Conservation (phyloP, 2,888 invertebrate genomes). For the Bellardia bayeri region DNA sequence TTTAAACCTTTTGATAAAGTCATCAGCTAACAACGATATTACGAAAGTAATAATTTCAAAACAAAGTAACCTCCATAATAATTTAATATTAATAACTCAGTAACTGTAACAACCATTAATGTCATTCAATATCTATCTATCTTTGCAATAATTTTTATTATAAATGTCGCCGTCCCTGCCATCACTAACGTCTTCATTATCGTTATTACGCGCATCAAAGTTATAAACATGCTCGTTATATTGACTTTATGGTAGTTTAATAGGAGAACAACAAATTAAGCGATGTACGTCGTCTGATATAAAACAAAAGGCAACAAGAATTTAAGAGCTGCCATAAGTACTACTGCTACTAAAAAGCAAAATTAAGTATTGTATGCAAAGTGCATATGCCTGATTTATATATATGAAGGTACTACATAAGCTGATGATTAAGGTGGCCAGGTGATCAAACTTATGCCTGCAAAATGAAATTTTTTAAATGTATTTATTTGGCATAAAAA, state of each 20-base stretch:
- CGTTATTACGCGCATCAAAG: constrained; percentile 4
- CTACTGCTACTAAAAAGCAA: background rate
- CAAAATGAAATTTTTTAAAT: no score
- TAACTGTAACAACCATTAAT: constrained; percentile 25
- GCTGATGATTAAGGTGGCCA: background rate
- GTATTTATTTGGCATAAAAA: no score
- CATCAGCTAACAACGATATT: background rate
- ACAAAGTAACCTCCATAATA: constrained; percentile 31
- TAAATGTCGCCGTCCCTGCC: constrained; percentile 9
- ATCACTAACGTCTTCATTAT: background rate
- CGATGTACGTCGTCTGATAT: background rate
- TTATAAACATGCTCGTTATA: constrained; percentile 51
- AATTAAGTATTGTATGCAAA: constrained; percentile 27
- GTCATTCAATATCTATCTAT: constrained; percentile 41
- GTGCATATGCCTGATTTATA: constrained; percentile 15
- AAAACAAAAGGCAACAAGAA: constrained; percentile 21
- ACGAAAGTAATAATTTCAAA: constrained; percentile 12
- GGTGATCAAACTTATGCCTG: no score
- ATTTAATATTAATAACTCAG: constrained; percentile 18
- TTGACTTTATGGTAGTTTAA: constrained; percentile 38
- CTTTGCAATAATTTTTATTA: constrained; percentile 10
- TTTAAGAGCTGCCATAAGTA: constrained; percentile 33
- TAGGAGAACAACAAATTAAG: background rate
- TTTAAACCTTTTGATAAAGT: constrained; percentile 9
- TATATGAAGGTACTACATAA: background rate